Evolutionary conservation across 2,888 invertebrate genomes (phyloP).

Genomic region (Hermaeophaga mercurialis): DNA sequence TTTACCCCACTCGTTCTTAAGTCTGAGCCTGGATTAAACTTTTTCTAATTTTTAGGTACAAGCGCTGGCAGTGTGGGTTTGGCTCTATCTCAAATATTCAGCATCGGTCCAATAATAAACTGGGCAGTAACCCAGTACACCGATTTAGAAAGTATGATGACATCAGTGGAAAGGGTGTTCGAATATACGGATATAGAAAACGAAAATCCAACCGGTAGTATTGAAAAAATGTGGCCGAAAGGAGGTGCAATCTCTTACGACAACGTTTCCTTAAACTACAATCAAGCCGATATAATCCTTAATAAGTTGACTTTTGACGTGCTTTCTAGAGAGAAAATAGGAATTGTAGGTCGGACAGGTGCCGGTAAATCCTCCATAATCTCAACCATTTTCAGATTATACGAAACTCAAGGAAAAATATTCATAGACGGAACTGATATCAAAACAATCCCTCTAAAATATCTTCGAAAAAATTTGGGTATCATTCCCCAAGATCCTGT

Average conservation of each 20-base stretch:
- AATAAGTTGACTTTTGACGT: conserved; percentile 70
- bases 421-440: conserved; percentile 79
- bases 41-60: conserved; percentile 37
- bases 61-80: conserved; percentile 53
- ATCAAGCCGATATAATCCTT: conserved; percentile 72
- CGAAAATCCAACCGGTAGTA: conserved; percentile 46
- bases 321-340: conserved; percentile 72
- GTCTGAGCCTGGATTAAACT: too few relatives aligned
- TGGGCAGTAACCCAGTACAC: conserved; percentile 80
- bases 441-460: conserved; percentile 70
- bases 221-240: conserved; percentile 70
- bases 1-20: too few relatives aligned
- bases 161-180: conserved; percentile 80
- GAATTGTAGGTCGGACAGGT: conserved; percentile 81
- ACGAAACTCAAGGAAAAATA: conserved; percentile 76
- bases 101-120: conserved; percentile 69
- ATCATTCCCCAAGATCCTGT: conserved; percentile 88
- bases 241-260: conserved; percentile 70
- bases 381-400: conserved; percentile 78
- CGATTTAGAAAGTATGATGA: conserved; percentile 80
- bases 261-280: conserved; percentile 73
- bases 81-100: conserved; percentile 79
- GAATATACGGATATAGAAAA: conserved; percentile 57
- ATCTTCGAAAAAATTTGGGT: conserved; percentile 74
- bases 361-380: conserved; percentile 81